Evolutionary conservation across 2,113 vertebrate species (phyloP).

Genomic region (Steatornis caripensis): DNA sequence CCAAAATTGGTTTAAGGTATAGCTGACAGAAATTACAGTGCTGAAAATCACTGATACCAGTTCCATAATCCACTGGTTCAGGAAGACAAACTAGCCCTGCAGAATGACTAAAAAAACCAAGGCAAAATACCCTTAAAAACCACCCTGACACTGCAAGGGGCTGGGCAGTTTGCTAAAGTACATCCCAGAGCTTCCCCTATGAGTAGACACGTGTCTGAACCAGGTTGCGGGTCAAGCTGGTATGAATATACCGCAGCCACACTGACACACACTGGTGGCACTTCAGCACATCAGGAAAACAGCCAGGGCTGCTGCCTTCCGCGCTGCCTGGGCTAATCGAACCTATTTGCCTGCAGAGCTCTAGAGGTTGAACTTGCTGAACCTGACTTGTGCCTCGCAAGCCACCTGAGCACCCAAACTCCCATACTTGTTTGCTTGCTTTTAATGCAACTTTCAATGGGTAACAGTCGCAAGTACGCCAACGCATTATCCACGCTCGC

Average conservation of each 20-base stretch:
- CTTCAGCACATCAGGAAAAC: not conserved
- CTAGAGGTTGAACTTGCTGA: not conserved
- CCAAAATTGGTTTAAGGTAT: not conserved
- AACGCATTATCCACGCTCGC: accelerated
- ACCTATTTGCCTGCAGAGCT: not conserved
- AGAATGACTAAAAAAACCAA: not conserved
- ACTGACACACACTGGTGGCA: not conserved
- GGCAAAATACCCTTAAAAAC: not conserved
- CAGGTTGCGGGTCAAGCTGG: not conserved
- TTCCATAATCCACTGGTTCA: not conserved
- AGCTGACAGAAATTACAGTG: not conserved
- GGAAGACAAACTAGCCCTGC: not conserved
- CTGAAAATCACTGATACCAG: not conserved
- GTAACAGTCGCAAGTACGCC: not conserved
- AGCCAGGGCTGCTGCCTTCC: not conserved
- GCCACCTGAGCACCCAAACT: not conserved
- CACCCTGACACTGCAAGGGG: not conserved
- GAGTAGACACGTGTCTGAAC: not conserved
- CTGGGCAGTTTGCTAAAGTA: not conserved
- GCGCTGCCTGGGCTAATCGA: not conserved
- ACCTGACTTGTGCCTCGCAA: not conserved
- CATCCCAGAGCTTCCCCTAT: not conserved
- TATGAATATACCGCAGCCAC: not conserved
- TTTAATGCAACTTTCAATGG: not conserved
- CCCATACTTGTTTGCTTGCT: not conserved